These are phyloP conservation scores for Scaptomyza reducta DNA, from an alignment of 2,888 invertebrate genomes.

Conservation along the genomic window DNA sequence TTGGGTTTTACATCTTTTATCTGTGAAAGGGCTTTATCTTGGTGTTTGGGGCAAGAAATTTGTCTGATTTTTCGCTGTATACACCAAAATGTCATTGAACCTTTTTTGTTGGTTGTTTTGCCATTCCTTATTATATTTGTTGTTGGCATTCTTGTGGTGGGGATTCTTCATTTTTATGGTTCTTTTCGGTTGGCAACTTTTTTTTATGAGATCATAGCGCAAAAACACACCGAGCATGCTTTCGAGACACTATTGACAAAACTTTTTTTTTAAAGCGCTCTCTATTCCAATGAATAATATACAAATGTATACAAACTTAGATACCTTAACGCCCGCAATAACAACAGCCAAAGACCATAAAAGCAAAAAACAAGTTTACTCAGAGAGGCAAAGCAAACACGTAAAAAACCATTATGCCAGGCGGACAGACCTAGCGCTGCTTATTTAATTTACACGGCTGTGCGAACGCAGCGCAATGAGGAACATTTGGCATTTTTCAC, in stretches of 20 bases:
- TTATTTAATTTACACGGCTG: conserved; percentile 65
- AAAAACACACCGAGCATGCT: conserved; percentile 42
- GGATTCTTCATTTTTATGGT: conserved; percentile 40
- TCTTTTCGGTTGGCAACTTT: conserved; percentile 49
- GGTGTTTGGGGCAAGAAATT: conserved; percentile 33
- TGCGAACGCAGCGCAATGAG: conserved; percentile 52
- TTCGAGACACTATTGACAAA: conserved; percentile 69
- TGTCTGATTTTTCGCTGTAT: conserved; percentile 41
- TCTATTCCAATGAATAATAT: conserved; percentile 38
- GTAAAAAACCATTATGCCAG: conserved; percentile 35
- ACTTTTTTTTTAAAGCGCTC: conserved; percentile 37
- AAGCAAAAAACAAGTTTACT: conserved; percentile 64
- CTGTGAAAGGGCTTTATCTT: conserved; percentile 24
- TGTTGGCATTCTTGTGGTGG: conserved; percentile 38
- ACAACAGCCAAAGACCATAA: conserved; percentile 41
- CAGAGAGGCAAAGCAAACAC: conserved; percentile 39
- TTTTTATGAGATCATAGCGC: conserved; percentile 73
- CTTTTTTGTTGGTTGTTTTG: conserved; percentile 29
- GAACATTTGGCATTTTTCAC: conserved; percentile 12
- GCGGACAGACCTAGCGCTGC: conserved; percentile 39
- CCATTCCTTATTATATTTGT: conserved; percentile 30
- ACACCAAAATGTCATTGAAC: conserved; percentile 62
- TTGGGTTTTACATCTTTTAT: conserved; percentile 3
- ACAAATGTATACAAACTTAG: conserved; percentile 10
- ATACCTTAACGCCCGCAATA: conserved; percentile 44